Evolutionary conservation across 1,140 invertebrate species (phyloP), one percentile per base, ranked within the genome.

Genomic region (Zaprionus nigranus): DNA sequence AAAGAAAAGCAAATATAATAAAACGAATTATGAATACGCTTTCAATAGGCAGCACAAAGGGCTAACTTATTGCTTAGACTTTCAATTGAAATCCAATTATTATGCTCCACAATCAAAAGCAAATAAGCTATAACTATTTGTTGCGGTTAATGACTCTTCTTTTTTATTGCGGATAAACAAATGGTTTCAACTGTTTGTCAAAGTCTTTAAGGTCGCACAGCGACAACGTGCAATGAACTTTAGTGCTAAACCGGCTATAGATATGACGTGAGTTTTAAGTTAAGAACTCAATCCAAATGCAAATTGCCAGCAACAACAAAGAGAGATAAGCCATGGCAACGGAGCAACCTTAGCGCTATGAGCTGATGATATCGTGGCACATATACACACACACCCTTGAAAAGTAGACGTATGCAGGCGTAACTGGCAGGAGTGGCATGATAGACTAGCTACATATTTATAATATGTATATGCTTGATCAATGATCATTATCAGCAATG

Each of bases 241-340:
- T 20, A 58, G 63, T 67, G 57, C 26, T 46, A 71, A 76, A 76
- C 66, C 66, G 38, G 81, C 62, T 75, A 62, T 68, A 68, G 58
- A 57, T 80, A 80, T 68, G 72, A 82, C 62, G 65, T 40, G 40
- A 76, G 36, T 60, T 80, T 59, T 65, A 62, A 64, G 66, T 77
- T 86, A 75, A 75, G 65, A 69, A 72, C 77, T 72, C 58, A 66
- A 88, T 69, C 65, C 63, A 78, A 75, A 86, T 86, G 83, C 84
- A 86, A 86, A 86, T 86, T 74, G 69, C 22, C 66, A 68, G 49
- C 56, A 57, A 24, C 60, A 49, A 57, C 49, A 67, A 66, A 43
- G 38, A 43, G 38, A 68, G 77, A 88, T 88, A 83, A 51, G 46
- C 46, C 17, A 9, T 11, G 43, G 20, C 20, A 22, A 40, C 38